A percentile compares a stretch with the other conserved stretches of the same genome.
phyloP scores from a whole-genome alignment of 1,140 invertebrate species.

The Nasonia vitripennis region DNA sequence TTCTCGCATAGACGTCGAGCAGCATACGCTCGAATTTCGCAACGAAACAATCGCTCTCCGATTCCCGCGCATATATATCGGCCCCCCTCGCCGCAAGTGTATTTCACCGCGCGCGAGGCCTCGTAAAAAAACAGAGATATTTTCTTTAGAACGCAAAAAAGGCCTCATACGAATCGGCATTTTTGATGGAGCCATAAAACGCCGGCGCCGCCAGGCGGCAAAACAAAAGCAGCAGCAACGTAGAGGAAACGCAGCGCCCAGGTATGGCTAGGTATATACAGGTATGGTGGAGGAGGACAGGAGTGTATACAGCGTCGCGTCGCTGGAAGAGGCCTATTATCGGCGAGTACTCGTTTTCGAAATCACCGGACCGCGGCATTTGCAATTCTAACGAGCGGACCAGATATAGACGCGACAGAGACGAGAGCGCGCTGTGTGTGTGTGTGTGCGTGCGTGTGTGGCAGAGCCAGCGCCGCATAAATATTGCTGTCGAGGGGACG shows the following conservation, averaged over 20 bases:
- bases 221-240: neutral
- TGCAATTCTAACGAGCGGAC: constrained; percentile 67
- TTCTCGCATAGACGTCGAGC: too few relatives aligned
- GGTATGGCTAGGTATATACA: neutral
- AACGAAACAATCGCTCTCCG: too few relatives aligned
- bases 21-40: too few relatives aligned
- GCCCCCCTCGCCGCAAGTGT: too few relatives aligned
- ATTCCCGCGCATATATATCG: too few relatives aligned
- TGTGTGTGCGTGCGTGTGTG: neutral
- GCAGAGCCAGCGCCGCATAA: constrained; percentile 60
- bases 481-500: constrained; percentile 54
- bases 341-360: constrained; percentile 68
- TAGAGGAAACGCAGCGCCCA: constrained; percentile 41
- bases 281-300: constrained; percentile 51
- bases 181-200: neutral
- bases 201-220: too few relatives aligned
- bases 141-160: neutral
- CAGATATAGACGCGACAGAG: constrained; percentile 5
- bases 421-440: too few relatives aligned
- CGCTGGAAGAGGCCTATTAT: constrained; percentile 63
- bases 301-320: neutral
- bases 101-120: neutral
- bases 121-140: neutral
- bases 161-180: neutral
- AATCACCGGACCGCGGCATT: constrained; percentile 63